A percentile compares a stretch with the other conserved stretches of the same genome.
Evolutionary conservation across 2,888 invertebrate genomes (phyloP).

Genomic region (Caenorhabditis macrosperma): DNA sequence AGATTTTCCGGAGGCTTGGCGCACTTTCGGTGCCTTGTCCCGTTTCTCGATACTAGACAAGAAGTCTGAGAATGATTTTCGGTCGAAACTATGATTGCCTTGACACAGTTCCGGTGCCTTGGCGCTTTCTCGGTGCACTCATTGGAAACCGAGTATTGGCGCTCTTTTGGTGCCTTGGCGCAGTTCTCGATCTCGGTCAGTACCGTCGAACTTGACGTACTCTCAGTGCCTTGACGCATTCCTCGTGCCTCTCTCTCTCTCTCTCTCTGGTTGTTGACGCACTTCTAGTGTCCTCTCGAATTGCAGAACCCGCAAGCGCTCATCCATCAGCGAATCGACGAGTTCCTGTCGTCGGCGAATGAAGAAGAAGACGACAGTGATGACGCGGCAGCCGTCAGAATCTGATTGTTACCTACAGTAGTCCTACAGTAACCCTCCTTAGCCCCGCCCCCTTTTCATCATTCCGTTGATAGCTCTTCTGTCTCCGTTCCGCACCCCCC

Average conservation of each 20-base stretch:
- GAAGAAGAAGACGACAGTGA: conserved; percentile 42
- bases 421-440: conserved; percentile 1
- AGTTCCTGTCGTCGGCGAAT: conserved; percentile 42
- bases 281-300: neutral
- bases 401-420: conserved; percentile 4
- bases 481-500: no score
- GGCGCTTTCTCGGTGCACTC: conserved; percentile 9
- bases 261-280: no score
- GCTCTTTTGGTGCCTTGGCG: neutral
- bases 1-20: no score
- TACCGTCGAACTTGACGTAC: no score
- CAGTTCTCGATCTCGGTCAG: neutral
- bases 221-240: conserved; percentile 11
- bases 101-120: neutral
- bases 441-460: neutral
- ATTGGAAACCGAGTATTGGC: conserved; percentile 3
- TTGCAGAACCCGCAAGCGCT: conserved; percentile 56
- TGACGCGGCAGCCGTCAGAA: conserved; percentile 46
- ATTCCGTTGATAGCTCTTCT: neutral
- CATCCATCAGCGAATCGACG: conserved; percentile 54
- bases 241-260: neutral
- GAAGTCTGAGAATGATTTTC: no score
- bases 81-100: neutral
- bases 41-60: no score
- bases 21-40: no score